Base-by-base conservation (phyloP, 2,888 invertebrate species). In the Calameuta pallipes region DNA sequence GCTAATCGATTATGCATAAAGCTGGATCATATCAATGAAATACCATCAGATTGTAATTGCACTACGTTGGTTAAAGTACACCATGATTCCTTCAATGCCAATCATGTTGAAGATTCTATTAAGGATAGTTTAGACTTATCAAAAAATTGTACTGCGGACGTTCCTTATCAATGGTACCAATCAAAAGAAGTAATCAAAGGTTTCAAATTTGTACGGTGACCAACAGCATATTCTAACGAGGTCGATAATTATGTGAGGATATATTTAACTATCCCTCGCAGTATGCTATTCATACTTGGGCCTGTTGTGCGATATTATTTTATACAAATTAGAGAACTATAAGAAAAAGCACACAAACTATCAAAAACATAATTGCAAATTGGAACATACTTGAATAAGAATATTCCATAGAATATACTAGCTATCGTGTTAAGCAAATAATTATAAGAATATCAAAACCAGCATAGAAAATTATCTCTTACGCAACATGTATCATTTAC, bases 181-280 rank as follows among this genome's bases (percentile, higher is more conserved):
- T 90, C 91, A 1, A 88, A 80, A 79, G 88, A 90, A 83, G 82
- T 90, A 33, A 87, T 91, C 76, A 91, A 88, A 81, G 91, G 91
- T 75, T 91, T 91, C 74, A 90, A 91, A 83, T 90, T 85, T 80
- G 30, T 83, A 80, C 85, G 87, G 86, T 90, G 85, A 90, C 85
- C 71, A 13, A 13, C 4, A 34, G 31, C 71, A 6, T 11, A 15
- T 31, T 12, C 31, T 31, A 56, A 15, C 15, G 2, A 56, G 9
- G 23, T 23, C 23, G 23, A 56, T 11, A 71, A 30, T 71, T 71
- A 30, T 33, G 6, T 30, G 23, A 31, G 34, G 30, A 34, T 71
- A 34, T 30, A 9, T 71, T 71, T 23, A 31, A 71, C 71, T 11
- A 13, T 30, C 11, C 13, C 71, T 71, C 23, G 56, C 56, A 23